These are phyloP conservation scores for Aromia moschata DNA, from an alignment of 2,888 invertebrate genomes.

Conservation along the genomic window DNA sequence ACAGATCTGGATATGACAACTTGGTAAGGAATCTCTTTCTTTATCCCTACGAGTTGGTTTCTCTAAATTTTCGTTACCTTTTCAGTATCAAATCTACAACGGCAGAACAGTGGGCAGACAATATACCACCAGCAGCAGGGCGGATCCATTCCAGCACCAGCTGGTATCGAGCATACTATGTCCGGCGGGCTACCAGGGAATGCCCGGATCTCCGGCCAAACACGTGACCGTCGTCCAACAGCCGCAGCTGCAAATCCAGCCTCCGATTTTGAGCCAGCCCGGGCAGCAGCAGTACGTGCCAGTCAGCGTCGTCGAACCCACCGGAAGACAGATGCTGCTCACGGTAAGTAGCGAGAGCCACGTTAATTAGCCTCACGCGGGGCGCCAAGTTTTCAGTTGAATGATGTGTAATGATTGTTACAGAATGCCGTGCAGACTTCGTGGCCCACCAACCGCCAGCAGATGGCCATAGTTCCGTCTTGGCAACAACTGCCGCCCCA, in stretches of 20 bases:
- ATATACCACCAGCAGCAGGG: conserved; percentile 70
- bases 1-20: conserved; percentile 82
- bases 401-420: no score
- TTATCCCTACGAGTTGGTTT: no score
- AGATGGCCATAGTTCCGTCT: conserved; percentile 82
- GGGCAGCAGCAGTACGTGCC: conserved; percentile 92
- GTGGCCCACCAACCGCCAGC: conserved; percentile 77
- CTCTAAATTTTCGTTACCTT: no score
- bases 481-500: conserved; percentile 83
- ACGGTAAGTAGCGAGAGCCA: conserved; percentile 65
- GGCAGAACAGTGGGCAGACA: conserved; percentile 75
- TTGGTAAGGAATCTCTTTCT: conserved; percentile 70
- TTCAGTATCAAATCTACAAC: conserved; percentile 87
- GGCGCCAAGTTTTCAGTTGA: no score
- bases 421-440: conserved; percentile 74
- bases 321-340: conserved; percentile 80
- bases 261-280: conserved; percentile 80
- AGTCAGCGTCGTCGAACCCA: conserved; percentile 91
- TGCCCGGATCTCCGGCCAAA: conserved; percentile 74
- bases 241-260: conserved; percentile 78
- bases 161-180: conserved; percentile 94
- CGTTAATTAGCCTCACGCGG: not conserved
- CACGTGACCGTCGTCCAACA: conserved; percentile 76
- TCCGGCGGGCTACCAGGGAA: conserved; percentile 85
- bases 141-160: conserved; percentile 90